phyloP scores from a whole-genome alignment of 2,797 vertebrate species.

The Sebastes taczanowskii region DNA sequence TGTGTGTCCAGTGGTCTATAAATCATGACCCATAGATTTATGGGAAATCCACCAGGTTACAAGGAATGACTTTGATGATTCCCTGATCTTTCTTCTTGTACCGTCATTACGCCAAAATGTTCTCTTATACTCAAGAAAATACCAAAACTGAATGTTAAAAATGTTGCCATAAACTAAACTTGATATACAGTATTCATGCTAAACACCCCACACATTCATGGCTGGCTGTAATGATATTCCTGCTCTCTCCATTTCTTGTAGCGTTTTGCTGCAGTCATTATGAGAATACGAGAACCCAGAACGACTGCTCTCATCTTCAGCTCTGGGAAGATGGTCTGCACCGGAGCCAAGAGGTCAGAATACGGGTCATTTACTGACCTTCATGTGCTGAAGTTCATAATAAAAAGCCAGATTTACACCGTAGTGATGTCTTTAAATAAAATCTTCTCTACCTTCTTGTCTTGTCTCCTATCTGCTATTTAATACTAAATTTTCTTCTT shows the following conservation, averaged over 20 bases:
- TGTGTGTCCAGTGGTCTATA: not conserved
- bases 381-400: not conserved
- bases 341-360: conserved; percentile 95
- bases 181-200: not conserved
- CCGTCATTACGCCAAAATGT: no score
- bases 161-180: not conserved
- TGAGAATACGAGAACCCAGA: conserved; percentile 99
- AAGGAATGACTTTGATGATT: not conserved
- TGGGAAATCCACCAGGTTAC: not conserved
- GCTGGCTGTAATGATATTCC: not conserved
- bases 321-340: conserved; percentile 99
- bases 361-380: not conserved
- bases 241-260: conserved; percentile 46
- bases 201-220: not conserved
- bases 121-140: not conserved
- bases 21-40: no score
- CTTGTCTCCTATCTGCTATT: not conserved
- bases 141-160: not conserved
- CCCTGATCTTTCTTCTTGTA: not conserved
- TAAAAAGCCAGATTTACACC: not conserved
- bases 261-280: conserved; percentile 99
- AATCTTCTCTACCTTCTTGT: not conserved
- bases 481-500: not conserved
- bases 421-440: not conserved
- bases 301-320: conserved; percentile 99